Conservation (phyloP, 2,113 vertebrate genomes). For the Podarcis cretensis region DNA sequence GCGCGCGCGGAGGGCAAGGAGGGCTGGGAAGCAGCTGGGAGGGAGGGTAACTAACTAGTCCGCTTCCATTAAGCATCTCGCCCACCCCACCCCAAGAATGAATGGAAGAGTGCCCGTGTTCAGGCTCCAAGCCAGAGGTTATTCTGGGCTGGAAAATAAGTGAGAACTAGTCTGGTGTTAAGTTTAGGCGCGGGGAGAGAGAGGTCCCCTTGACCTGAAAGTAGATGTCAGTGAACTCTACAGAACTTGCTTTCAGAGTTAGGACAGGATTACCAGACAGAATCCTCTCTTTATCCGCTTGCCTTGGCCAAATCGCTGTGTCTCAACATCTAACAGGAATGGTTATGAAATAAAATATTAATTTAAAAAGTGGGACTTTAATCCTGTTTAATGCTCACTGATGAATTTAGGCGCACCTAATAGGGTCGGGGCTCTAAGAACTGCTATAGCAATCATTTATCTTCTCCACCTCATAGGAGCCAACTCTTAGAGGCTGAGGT, state of each 20-base stretch:
- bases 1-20: neutral
- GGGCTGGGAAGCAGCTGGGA: too few species aligned
- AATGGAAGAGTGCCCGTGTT: too few species aligned
- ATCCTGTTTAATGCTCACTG: neutral
- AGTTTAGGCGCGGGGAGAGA: too few species aligned
- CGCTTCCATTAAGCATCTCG: neutral
- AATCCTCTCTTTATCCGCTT: neutral
- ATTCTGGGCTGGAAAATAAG: neutral
- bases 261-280: neutral
- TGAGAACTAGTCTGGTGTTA: neutral
- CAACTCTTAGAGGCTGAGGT: too few species aligned
- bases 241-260: neutral
- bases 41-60: neutral
- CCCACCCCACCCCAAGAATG: neutral
- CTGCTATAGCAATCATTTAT: neutral
- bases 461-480: neutral
- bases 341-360: too few species aligned
- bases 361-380: too few species aligned
- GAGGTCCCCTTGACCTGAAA: neutral
- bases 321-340: neutral
- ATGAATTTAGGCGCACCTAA: neutral
- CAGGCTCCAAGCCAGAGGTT: neutral
- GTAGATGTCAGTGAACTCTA: too few species aligned
- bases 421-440: neutral
- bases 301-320: neutral